Evolutionary conservation across 2,797 vertebrate species (phyloP).

Genomic region (Streptopelia turtur): DNA sequence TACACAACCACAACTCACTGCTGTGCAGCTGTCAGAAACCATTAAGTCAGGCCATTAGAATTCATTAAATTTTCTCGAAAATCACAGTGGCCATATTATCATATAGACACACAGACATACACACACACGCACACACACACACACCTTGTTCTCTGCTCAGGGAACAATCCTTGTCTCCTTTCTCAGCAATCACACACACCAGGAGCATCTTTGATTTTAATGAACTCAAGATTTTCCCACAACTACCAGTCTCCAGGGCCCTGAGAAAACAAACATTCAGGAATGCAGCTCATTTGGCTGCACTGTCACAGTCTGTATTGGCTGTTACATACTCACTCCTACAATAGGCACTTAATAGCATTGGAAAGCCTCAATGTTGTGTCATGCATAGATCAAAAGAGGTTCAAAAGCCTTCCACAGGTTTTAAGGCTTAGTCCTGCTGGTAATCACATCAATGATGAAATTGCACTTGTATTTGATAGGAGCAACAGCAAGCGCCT

Average conservation of each 20-base stretch:
- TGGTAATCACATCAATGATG: background rate
- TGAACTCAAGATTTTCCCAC: conserved; percentile 17
- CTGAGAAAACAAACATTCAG: background rate
- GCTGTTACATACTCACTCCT: background rate
- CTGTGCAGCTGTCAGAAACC: background rate
- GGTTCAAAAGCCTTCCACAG: background rate
- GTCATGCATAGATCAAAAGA: background rate
- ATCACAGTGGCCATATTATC: conserved; percentile 19
- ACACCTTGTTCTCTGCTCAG: background rate
- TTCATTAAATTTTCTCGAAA: conserved; percentile 41
- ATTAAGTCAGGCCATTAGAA: conserved; percentile 16
- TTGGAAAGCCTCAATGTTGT: background rate
- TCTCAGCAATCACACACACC: background rate
- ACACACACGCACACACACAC: background rate
- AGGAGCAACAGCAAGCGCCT: background rate
- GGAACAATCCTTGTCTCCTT: conserved; percentile 6
- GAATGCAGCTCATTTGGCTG: background rate
- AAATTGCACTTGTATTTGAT: background rate
- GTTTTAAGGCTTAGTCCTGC: background rate
- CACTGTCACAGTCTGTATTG: background rate
- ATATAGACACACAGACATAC: background rate
- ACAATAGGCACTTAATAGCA: background rate
- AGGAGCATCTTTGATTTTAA: conserved; percentile 46
- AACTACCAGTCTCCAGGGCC: background rate
- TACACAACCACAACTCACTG: background rate